phyloP scores from a whole-genome alignment of 1,140 invertebrate species.

The Drosophila kikkawai region DNA sequence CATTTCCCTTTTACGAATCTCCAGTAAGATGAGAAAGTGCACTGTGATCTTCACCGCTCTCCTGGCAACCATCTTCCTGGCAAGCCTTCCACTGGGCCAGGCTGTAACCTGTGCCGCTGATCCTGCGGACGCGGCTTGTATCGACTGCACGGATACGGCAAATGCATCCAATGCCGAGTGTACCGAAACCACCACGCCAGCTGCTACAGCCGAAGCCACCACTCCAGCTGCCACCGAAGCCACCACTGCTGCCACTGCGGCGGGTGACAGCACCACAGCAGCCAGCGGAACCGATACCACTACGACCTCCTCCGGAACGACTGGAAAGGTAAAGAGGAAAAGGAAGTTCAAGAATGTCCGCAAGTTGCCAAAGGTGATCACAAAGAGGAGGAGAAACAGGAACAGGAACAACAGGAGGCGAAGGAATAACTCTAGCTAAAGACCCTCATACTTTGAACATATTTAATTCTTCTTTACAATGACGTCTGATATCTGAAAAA shows the following conservation, averaged over 20 bases:
- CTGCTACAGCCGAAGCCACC: not conserved
- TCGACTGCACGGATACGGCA: not conserved
- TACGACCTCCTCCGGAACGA: not conserved
- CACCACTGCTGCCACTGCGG: not conserved
- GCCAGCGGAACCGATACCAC: not conserved
- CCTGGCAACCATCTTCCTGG: slow-evolving; percentile 15
- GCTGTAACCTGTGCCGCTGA: slow-evolving; percentile 2
- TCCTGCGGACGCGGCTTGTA: not conserved
- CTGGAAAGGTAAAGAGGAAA: not conserved
- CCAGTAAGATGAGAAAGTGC: slow-evolving; percentile 13
- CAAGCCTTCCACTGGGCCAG: not conserved
- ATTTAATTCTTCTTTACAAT: not conserved
- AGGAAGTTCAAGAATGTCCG: not conserved
- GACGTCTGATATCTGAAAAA: not conserved
- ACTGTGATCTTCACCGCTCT: not conserved
- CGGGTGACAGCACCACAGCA: not conserved
- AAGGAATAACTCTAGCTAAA: not conserved
- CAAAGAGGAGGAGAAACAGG: not conserved
- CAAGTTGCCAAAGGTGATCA: not conserved
- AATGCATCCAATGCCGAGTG: not conserved
- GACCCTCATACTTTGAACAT: too few species aligned
- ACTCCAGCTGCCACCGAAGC: not conserved
- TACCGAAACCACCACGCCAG: not conserved
- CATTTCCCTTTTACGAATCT: not conserved
- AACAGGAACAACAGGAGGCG: slow-evolving; percentile 2